Evolutionary conservation across 2,888 invertebrate genomes (phyloP).

Genomic region (Amphipoea oculea): DNA sequence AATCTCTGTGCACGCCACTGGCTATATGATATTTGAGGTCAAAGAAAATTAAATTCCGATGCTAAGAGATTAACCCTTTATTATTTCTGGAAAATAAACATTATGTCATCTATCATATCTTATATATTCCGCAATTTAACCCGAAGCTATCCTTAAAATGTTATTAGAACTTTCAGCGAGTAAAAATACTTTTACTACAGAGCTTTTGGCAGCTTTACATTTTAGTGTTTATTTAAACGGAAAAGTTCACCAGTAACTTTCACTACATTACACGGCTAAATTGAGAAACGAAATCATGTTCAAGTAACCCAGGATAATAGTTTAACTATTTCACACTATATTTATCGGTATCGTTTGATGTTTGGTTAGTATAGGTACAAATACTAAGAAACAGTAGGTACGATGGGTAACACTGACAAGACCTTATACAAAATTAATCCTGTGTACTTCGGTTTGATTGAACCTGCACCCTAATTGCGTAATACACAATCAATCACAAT

Average conservation of each 20-base stretch:
- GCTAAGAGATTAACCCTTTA: background rate
- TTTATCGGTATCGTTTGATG: background rate
- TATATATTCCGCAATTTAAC: slow-evolving; percentile 7
- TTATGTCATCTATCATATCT: background rate
- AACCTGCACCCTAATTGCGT: background rate
- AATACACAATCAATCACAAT: background rate
- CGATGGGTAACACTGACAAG: background rate
- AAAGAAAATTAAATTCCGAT: slow-evolving; percentile 14
- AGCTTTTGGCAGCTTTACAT: slow-evolving; percentile 22
- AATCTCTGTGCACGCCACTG: too few species aligned
- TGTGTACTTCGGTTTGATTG: slow-evolving; percentile 20
- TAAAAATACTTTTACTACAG: slow-evolving; percentile 40
- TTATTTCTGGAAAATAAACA: background rate
- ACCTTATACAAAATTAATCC: background rate
- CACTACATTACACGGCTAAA: slow-evolving; percentile 27
- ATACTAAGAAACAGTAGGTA: background rate
- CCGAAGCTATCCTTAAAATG: slow-evolving; percentile 26
- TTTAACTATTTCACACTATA: background rate
- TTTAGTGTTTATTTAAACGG: slow-evolving; percentile 44
- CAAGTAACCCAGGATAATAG: background rate
- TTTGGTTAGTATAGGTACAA: background rate
- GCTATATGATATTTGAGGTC: background rate
- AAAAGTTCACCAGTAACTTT: slow-evolving; percentile 35
- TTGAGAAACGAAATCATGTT: slow-evolving; percentile 10
- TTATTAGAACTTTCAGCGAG: slow-evolving; percentile 18